These are phyloP conservation scores for Brotula barbata DNA, from an alignment of 2,797 vertebrate species.

Conservation along the genomic window DNA sequence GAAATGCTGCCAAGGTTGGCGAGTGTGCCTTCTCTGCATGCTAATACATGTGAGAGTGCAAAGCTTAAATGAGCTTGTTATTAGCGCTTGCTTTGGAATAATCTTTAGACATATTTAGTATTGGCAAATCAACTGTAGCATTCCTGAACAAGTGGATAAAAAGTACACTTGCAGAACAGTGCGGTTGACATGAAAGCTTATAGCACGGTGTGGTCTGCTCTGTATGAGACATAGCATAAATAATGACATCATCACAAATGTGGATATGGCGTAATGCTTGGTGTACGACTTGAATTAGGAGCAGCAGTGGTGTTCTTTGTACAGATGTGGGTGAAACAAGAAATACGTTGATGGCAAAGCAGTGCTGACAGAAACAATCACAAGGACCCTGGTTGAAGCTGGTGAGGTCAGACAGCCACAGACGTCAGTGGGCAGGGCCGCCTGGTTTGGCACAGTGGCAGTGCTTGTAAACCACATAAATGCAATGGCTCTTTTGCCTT, in stretches of 20 bases:
- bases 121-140: constrained; percentile 64
- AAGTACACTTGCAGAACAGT: constrained; percentile 36
- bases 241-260: constrained; percentile 60
- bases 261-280: constrained; percentile 30
- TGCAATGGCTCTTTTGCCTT: constrained; percentile 53
- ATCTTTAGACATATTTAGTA: constrained; percentile 46
- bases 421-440: constrained; percentile 50
- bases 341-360: constrained; percentile 23
- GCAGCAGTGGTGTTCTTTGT: constrained; percentile 19
- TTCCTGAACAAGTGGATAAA: constrained; percentile 62
- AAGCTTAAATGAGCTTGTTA: constrained; percentile 43
- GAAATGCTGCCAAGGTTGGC: not conserved
- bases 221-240: constrained; percentile 52
- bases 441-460: constrained; percentile 38
- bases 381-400: constrained; percentile 4
- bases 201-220: constrained; percentile 44
- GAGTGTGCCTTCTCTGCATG: constrained; percentile 19
- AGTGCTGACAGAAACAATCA: constrained; percentile 19
- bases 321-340: constrained; percentile 44
- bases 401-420: constrained; percentile 43
- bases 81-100: constrained; percentile 42
- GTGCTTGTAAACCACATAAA: constrained; percentile 42
- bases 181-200: constrained; percentile 44
- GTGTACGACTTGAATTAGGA: constrained; percentile 43
- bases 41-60: constrained; percentile 39